Base-by-base conservation (phyloP, 2,113 vertebrate genomes). In the Oenanthe oenanthe region DNA sequence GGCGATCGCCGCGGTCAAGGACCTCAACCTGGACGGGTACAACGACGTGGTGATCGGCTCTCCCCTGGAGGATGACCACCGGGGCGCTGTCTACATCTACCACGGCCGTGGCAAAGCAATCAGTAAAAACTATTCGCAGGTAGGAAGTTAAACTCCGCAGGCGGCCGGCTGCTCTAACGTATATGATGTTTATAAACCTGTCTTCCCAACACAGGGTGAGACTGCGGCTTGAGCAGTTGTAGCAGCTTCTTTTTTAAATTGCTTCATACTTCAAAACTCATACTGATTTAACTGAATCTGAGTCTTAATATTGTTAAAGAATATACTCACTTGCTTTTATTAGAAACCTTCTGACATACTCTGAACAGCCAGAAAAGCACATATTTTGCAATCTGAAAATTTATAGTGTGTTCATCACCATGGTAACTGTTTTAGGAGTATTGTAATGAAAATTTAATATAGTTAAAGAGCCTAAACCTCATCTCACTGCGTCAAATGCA, bases 31-130 rank as follows among this genome's bases (percentile, higher is more conserved):
- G 32, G 99, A 99, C 13, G 98, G 98, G 4, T 98, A 98, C 50
- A 99, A 98, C 51, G 99, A 99, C 72, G 94, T 99, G 25, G 99
- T 98, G 38, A 99, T 99, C 34, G 99, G 99, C 3, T 98, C 99
- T 4, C 99, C 99, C 2, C 95, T 99, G 38, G 99, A 99, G 87
- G 98, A 99, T 38, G 99, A 99, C 92, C 99, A 99, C 65, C 95
- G 97, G 4, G 99, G 99, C 42, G 99, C 99, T 7, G 99, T 99
- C 38, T 99, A 99, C 95, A 97, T 99, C 93, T 99, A 99, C 86
- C 99, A 99, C 2, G 99, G 99, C 32, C 94, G 8, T 12, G 96
- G 98, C 66, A 98, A 88, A 62, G 98, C 97, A 4, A 98, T 99
- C 76, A 98, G 97, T 88, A 96, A 98, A 92, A 98, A 98, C 56